Conservation (phyloP, 2,888 invertebrate species). For the Chymomyza procnemis region DNA sequence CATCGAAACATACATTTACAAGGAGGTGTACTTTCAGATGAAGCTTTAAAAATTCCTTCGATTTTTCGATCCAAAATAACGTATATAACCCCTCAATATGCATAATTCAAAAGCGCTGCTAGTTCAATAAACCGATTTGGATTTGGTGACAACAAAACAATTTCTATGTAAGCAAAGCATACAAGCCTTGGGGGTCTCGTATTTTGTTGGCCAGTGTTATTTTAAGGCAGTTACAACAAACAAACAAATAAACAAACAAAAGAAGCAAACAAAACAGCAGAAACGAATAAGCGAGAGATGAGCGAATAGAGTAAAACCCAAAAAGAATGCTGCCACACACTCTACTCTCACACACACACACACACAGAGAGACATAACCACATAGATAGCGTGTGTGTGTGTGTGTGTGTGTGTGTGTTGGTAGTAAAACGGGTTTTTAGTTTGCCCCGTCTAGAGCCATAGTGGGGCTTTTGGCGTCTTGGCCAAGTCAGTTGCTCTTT, state of each 20-base stretch:
- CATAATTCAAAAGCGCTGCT: no score
- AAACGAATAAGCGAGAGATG: not conserved
- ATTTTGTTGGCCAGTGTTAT: slow-evolving; percentile 16
- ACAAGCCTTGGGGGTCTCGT: no score
- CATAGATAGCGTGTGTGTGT: not conserved
- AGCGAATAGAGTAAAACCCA: not conserved
- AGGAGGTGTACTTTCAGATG: no score
- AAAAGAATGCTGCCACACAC: not conserved
- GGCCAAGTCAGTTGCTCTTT: slow-evolving; percentile 73
- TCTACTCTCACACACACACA: not conserved
- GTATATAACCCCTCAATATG: no score
- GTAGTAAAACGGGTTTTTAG: slow-evolving; percentile 68
- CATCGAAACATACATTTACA: no score
- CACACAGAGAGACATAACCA: no score
- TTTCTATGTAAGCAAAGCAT: no score
- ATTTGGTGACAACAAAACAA: no score
- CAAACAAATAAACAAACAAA: not conserved
- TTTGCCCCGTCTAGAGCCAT: slow-evolving; percentile 34
- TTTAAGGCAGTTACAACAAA: slow-evolving; percentile 12
- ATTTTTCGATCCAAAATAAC: no score
- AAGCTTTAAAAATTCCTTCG: no score
- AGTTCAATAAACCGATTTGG: no score
- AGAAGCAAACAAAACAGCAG: not conserved
- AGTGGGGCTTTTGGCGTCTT: slow-evolving; percentile 55
- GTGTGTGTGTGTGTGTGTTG: slow-evolving; percentile 33